A percentile compares a stretch with the other conserved stretches of the same genome.
Evolutionary conservation across 2,888 invertebrate species (phyloP).

Genomic region (Dynastes tityus): DNA sequence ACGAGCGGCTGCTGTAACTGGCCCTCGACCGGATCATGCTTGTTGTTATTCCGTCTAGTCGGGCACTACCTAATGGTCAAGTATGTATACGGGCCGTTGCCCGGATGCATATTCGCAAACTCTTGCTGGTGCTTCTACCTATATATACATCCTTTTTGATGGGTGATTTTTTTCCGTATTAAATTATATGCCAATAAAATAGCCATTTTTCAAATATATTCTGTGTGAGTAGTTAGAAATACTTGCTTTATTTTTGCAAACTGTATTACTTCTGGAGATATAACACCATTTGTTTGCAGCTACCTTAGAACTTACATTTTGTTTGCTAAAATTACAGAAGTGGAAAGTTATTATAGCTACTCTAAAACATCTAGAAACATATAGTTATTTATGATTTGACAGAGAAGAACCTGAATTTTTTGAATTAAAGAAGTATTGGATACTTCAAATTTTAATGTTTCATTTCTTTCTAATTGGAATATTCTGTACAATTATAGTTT

Average conservation of each 20-base stretch:
- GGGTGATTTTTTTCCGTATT: not conserved
- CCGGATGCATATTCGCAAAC: conserved; percentile 61
- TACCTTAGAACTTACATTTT: too few relatives aligned
- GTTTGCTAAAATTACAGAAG: too few relatives aligned
- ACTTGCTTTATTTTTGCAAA: not conserved
- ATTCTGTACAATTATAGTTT: too few relatives aligned
- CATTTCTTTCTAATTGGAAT: too few relatives aligned
- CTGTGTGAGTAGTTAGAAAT: not conserved
- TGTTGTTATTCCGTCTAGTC: conserved; percentile 67
- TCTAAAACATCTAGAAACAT: too few relatives aligned
- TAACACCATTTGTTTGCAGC: too few relatives aligned
- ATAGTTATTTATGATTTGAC: too few relatives aligned
- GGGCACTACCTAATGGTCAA: conserved; percentile 64
- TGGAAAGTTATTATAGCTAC: too few relatives aligned
- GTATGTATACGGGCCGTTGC: conserved; percentile 58
- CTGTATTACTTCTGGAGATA: too few relatives aligned
- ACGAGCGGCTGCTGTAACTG: conserved; percentile 61
- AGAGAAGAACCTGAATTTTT: too few relatives aligned
- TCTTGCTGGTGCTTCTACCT: not conserved
- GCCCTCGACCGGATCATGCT: conserved; percentile 63
- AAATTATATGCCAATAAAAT: conserved; percentile 5
- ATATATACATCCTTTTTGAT: not conserved
- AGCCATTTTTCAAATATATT: not conserved
- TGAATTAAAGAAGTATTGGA: too few relatives aligned
- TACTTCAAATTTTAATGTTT: too few relatives aligned